Evolutionary conservation across 2,113 vertebrate genomes (phyloP), one percentile per base, ranked within the genome.

Genomic region (Eubucco bourcierii): DNA sequence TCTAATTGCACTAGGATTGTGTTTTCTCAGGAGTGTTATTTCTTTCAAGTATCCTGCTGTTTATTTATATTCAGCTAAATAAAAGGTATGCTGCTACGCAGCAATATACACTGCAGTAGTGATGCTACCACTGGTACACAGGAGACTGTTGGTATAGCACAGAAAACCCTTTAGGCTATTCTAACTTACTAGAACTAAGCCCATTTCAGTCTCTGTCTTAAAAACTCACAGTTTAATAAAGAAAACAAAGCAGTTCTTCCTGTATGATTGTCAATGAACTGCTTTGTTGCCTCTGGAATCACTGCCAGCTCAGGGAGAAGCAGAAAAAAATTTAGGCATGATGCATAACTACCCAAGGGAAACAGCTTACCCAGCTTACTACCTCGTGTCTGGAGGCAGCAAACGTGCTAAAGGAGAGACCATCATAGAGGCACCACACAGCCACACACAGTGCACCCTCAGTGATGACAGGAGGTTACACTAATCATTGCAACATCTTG

Each of bases 1-100:
- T 97, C 92, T 97, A 97, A 97, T 97, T 97, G 96, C 94, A 88
- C 94, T 37, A 93, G 92, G 95, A 95, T 95, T 96, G 94, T 95
- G 86, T 96, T 95, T 92, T 95, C 97, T 96, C 96, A 92, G 52
- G 97, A 95, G 95, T 90, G 93, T 94, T 91, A 91, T 93, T 96
- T 95, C 92, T 95, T 96, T 95, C 89, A 96, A 87, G 81, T 73
- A 85, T 93, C 94, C 92, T 93, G 90, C 93, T 97, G 96, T 97
- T 97, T 97, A 95, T 95, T 97, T 96, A 95, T 93, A 96, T 87
- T 74, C 83, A 79, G 83, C 94, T 96, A 95, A 97, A 97, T 94
- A 93, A 94, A 96, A 96, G 93, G 93, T 95, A 88, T 66, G 39
- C 84, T 84, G 78, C 94, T 87, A 94, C 76, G 87, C 90, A 61